A percentile compares a stretch with the other conserved stretches of the same genome.
Evolutionary conservation across 1,140 invertebrate species (phyloP).

Genomic region (Bombyx mori): ASM3026992v2 NC_085119.1:9551001-9551500

Average conservation of each 20-base stretch:
- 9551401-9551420: too few relatives aligned
- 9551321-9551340: too few relatives aligned
- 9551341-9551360: too few relatives aligned
- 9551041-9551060: conserved; percentile 29
- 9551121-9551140: not conserved
- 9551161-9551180: not conserved
- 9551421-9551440: too few relatives aligned
- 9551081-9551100: conserved; percentile 32
- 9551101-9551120: conserved; percentile 10
- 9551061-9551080: conserved; percentile 35
- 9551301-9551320: too few relatives aligned
- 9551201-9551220: not conserved
- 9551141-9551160: too few relatives aligned
- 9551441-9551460: not conserved
- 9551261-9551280: too few relatives aligned
- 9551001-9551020: conserved; percentile 55
- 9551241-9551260: too few relatives aligned
- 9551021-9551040: conserved; percentile 55
- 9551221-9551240: not conserved
- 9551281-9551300: too few relatives aligned
- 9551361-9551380: too few relatives aligned
- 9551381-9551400: too few relatives aligned
- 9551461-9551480: not conserved
- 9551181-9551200: not conserved
- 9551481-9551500: not conserved